Percentiles rank a stretch among this genome's conserved stretches.
These are phyloP conservation scores for Lepisosteus oculatus DNA, from an alignment of 2,113 vertebrate genomes.

Conservation along the genomic window DNA sequence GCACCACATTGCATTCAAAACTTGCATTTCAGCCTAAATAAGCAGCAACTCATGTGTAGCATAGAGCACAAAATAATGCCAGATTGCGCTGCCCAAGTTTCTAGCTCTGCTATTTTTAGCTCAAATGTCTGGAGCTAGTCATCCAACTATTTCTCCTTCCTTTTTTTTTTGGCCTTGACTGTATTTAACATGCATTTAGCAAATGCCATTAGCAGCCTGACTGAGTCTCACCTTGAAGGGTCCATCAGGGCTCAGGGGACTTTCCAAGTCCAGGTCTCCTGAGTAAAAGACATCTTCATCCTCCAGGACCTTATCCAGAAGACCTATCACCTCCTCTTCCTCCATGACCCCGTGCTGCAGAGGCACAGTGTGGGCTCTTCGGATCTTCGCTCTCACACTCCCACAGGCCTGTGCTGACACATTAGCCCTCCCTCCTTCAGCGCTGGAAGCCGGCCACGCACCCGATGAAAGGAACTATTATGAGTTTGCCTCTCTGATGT, in stretches of 20 bases:
- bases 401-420: neutral
- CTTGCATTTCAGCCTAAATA: no score
- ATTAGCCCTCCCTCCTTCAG: conserved; percentile 34
- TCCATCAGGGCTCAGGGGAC: conserved; percentile 64
- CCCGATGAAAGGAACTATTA: conserved; percentile 1
- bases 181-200: neutral
- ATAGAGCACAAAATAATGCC: conserved; percentile 25
- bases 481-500: neutral
- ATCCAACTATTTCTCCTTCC: neutral
- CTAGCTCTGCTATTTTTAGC: conserved; percentile 40
- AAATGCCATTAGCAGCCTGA: conserved; percentile 24
- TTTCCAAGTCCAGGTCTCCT: conserved; percentile 79
- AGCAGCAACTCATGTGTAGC: neutral
- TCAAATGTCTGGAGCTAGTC: conserved; percentile 10
- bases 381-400: neutral
- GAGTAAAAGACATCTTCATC: conserved; percentile 80
- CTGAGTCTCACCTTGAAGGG: conserved; percentile 81
- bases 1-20: no score
- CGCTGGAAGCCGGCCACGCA: conserved; percentile 32
- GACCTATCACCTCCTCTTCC: conserved; percentile 85
- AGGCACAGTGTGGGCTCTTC: neutral
- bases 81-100: conserved; percentile 33
- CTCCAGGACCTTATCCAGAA: conserved; percentile 90
- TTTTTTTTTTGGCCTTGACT: neutral
- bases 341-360: conserved; percentile 30